Conservation (phyloP, 2,888 invertebrate genomes). For the Pycnomerus fuliginosus region DNA sequence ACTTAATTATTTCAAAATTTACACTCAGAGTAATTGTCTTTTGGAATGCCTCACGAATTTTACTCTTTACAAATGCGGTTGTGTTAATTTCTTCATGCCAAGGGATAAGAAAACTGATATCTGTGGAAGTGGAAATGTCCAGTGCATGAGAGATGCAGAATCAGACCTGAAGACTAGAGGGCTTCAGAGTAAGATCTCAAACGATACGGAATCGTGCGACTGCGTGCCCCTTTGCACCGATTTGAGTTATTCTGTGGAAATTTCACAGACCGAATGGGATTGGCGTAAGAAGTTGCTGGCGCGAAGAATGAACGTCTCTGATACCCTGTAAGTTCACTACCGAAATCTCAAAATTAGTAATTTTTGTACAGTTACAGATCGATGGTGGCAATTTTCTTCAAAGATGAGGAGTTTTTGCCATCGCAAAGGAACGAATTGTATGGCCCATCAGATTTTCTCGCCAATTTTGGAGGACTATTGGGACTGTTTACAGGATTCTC, state of each 20-base stretch:
- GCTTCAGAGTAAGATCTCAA: too few relatives aligned
- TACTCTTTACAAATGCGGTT: slow-evolving; percentile 52
- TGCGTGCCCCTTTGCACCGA: slow-evolving; percentile 63
- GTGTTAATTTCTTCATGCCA: slow-evolving; percentile 63
- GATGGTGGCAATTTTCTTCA: slow-evolving; percentile 39
- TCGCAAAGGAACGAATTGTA: slow-evolving; percentile 41
- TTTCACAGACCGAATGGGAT: slow-evolving; percentile 64
- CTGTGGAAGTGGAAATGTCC: slow-evolving; percentile 7
- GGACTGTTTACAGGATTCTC: slow-evolving; percentile 50
- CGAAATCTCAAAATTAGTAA: too few relatives aligned
- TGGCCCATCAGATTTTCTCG: slow-evolving; percentile 41
- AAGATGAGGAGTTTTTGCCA: slow-evolving; percentile 35
- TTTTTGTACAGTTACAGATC: too few relatives aligned
- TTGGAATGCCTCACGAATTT: slow-evolving; percentile 68
- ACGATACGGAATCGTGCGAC: slow-evolving; percentile 52
- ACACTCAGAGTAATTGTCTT: slow-evolving; percentile 70
- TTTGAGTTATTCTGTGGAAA: slow-evolving; percentile 65
- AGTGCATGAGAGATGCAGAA: slow-evolving; percentile 11
- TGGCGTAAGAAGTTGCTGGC: too few relatives aligned
- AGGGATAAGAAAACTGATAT: slow-evolving; percentile 29
- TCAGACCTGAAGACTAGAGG: too few relatives aligned
- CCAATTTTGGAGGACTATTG: slow-evolving; percentile 43
- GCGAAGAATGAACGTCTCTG: too few relatives aligned
- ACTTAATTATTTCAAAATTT: slow-evolving; percentile 63
- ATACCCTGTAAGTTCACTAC: too few relatives aligned